A percentile compares a stretch with the other conserved stretches of the same genome.
Conservation (phyloP, 2,797 vertebrate genomes). For the Psittacula echo region DNA sequence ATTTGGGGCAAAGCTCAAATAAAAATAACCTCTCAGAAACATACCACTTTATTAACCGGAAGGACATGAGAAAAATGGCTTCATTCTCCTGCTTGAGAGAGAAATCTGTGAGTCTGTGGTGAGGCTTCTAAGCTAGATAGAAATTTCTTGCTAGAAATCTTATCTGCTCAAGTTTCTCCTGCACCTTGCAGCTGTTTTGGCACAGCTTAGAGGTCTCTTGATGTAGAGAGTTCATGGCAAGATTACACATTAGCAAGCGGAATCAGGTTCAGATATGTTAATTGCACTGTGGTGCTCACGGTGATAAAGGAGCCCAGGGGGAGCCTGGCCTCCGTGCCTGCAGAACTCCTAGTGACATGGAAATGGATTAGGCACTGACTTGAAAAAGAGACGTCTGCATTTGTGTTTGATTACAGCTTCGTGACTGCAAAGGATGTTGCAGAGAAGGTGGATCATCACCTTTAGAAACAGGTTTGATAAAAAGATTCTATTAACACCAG, state of each 20-base stretch:
- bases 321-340: neutral
- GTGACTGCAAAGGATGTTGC: neutral
- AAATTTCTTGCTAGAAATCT: neutral
- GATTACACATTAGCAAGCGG: neutral
- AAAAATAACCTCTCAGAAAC: neutral
- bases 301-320: neutral
- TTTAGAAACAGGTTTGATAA: neutral
- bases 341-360: neutral
- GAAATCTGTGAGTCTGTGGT: neutral
- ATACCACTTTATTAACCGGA: neutral
- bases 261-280: neutral
- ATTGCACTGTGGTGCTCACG: neutral
- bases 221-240: neutral
- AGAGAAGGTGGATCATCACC: neutral
- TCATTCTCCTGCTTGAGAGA: neutral
- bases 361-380: neutral
- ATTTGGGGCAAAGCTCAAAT: neutral
- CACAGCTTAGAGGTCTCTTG: neutral
- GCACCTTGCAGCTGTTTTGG: constrained; percentile 23
- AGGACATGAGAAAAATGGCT: neutral
- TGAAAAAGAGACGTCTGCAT: neutral
- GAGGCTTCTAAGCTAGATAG: neutral
- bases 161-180: constrained; percentile 11
- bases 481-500: neutral
- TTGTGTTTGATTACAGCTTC: neutral